phyloP scores from a whole-genome alignment of 2,113 vertebrate species.

The Bungarus multicinctus region DNA sequence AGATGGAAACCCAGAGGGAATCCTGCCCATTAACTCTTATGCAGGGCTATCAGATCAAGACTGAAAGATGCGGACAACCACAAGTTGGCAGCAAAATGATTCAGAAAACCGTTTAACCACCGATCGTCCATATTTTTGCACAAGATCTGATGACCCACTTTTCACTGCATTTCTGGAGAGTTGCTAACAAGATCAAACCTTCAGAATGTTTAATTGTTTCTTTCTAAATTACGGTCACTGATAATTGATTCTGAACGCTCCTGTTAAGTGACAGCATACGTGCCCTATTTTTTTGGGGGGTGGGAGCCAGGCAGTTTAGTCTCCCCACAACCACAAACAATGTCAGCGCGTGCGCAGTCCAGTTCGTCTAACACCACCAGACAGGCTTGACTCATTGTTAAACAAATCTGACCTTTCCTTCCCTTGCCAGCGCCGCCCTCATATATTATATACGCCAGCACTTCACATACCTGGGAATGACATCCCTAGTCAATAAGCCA shows the following conservation, averaged over 20 bases:
- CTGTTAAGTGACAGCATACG: background rate
- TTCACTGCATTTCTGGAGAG: background rate
- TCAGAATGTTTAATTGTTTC: background rate
- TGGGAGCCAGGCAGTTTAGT: background rate
- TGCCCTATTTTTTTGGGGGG: background rate
- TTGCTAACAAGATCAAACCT: background rate
- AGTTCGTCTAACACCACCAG: fast-evolving
- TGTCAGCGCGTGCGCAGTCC: background rate
- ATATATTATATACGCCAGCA: background rate
- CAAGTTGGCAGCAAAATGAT: background rate
- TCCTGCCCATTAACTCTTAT: background rate
- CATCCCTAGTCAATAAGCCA: background rate
- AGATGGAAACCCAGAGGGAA: background rate
- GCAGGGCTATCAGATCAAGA: background rate
- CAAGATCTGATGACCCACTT: background rate
- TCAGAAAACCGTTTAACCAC: background rate
- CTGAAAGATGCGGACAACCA: background rate
- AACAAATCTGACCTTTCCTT: background rate
- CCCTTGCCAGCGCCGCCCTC: background rate
- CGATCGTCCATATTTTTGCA: background rate
- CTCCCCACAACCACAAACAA: background rate
- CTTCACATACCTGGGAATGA: background rate
- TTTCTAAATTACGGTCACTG: background rate
- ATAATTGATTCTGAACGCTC: background rate
- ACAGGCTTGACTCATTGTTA: background rate